These are phyloP conservation scores for Artibeus jamaicensis DNA, from an alignment of 2,797 vertebrate species.

Conservation along the genomic window DNA sequence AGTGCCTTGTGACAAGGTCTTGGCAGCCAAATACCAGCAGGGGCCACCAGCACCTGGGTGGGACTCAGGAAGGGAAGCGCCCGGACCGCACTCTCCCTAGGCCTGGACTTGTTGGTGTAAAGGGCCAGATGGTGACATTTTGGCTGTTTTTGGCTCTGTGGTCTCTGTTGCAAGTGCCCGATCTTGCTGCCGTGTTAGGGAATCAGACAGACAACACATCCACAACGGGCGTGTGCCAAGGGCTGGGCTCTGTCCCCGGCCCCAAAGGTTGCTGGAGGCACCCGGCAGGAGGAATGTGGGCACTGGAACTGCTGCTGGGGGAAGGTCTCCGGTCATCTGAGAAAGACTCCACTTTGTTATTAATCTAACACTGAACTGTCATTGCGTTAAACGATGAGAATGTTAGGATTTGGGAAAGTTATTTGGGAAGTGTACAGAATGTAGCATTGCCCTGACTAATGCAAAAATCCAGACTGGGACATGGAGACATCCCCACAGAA, in stretches of 20 bases:
- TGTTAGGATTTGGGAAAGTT: background rate
- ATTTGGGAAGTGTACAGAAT: background rate
- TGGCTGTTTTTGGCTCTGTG: background rate
- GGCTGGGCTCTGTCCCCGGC: rapidly evolving
- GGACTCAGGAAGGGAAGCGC: too few species aligned
- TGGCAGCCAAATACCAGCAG: background rate
- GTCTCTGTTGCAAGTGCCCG: background rate
- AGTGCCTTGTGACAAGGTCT: background rate
- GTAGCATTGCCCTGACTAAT: background rate
- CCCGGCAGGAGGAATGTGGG: background rate
- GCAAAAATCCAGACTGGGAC: background rate
- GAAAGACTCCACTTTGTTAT: background rate
- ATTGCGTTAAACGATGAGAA: background rate
- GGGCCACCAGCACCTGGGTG: rapidly evolving
- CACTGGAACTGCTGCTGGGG: background rate
- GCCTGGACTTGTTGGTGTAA: background rate
- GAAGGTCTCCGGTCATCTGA: background rate
- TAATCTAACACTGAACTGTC: background rate
- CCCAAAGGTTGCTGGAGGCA: background rate
- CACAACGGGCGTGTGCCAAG: too few species aligned
- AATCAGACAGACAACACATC: background rate
- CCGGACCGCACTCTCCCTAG: background rate
- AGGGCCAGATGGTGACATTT: background rate
- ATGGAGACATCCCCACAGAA: background rate
- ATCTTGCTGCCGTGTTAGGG: background rate